Percentiles rank a stretch among this genome's conserved stretches.
Conservation (phyloP, 30 jellyfish, hydroid and myxozoan species). For the Sanderia malayensis region DNA sequence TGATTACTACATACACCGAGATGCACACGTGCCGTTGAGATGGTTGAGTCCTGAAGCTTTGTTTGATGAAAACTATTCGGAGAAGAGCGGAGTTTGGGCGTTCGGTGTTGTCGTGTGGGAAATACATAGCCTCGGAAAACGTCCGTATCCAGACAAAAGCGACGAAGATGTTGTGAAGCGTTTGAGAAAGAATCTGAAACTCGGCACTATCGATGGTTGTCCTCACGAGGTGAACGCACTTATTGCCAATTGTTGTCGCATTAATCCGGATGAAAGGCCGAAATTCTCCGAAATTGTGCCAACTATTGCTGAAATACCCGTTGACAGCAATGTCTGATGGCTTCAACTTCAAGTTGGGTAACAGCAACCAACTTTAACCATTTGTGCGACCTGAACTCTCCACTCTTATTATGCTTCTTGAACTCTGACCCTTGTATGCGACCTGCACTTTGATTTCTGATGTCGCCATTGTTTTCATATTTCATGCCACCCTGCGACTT, state of each 20-base stretch:
- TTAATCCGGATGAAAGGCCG: constrained; percentile 76
- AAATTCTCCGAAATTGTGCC: constrained; percentile 66
- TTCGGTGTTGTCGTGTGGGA: constrained; percentile 94
- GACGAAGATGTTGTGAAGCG: constrained; percentile 71
- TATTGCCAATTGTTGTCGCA: constrained; percentile 68
- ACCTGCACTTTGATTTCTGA: too few relatives aligned
- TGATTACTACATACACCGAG: constrained; percentile 70
- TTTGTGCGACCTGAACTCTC: background rate
- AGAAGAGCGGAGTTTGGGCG: constrained; percentile 97
- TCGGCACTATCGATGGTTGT: constrained; percentile 44
- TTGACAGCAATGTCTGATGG: constrained; percentile 61
- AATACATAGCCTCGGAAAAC: constrained; percentile 57
- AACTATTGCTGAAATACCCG: constrained; percentile 55
- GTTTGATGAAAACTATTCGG: constrained; percentile 66
- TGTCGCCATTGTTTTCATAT: too few relatives aligned
- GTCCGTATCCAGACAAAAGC: constrained; percentile 63
- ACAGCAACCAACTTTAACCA: background rate
- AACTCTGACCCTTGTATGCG: background rate
- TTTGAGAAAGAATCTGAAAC: constrained; percentile 40
- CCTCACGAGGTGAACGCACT: constrained; percentile 50
- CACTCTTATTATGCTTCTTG: background rate
- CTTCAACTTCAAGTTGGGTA: background rate
- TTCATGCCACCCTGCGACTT: too few relatives aligned
- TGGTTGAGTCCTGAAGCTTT: constrained; percentile 96
- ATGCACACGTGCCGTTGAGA: constrained; percentile 78